Evolutionary conservation across 2,888 invertebrate species (phyloP).

Genomic region (Dromius quadrimaculatus): DNA sequence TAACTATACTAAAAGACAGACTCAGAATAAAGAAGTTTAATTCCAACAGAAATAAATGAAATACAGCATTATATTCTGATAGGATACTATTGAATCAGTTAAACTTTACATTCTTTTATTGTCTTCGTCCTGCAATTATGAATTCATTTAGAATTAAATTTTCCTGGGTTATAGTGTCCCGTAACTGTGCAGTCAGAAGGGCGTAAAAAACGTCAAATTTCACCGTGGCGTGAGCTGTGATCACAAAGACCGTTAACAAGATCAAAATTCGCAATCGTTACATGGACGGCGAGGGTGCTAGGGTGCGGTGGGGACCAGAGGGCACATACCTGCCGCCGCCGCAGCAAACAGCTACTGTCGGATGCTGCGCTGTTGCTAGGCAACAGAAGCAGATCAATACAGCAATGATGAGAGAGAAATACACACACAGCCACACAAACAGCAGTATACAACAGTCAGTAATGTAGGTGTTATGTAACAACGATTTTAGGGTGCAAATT

Average conservation of each 20-base stretch:
- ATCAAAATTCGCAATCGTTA: slow-evolving; percentile 35
- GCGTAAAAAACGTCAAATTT: slow-evolving; percentile 32
- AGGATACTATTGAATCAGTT: no score
- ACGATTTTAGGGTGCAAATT: slow-evolving; percentile 23
- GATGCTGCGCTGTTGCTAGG: slow-evolving; percentile 60
- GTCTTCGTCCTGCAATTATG: no score
- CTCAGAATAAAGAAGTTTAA: no score
- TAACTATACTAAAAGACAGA: no score
- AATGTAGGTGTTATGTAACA: slow-evolving; percentile 25
- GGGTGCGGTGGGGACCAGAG: slow-evolving; percentile 11
- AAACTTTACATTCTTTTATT: no score
- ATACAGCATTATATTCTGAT: no score
- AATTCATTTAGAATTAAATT: no score
- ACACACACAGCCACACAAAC: slow-evolving; percentile 7
- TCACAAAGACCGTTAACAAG: slow-evolving; percentile 35
- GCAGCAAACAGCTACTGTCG: slow-evolving; percentile 57
- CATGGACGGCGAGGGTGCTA: background rate
- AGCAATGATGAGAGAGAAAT: slow-evolving; percentile 59
- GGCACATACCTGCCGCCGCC: slow-evolving; percentile 35
- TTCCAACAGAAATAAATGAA: no score
- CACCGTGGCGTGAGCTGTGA: slow-evolving; percentile 4
- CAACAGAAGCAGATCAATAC: slow-evolving; percentile 64
- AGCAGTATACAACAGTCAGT: background rate
- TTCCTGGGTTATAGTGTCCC: background rate
- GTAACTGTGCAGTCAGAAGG: background rate